These are phyloP conservation scores for Listronotus oregonensis DNA, from an alignment of 1,140 invertebrate species.

Conservation along the genomic window DNA sequence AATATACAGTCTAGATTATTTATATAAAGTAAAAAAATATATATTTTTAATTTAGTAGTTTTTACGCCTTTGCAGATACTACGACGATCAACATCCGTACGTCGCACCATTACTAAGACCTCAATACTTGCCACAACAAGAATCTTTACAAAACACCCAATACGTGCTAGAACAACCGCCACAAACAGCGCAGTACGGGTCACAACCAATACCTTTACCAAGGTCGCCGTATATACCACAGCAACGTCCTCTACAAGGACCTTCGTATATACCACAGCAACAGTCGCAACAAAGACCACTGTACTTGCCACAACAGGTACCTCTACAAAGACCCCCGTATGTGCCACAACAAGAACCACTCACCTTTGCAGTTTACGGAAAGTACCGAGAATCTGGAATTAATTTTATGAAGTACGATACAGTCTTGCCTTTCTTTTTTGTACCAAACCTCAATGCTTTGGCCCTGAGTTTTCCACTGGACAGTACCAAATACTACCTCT, in stretches of 20 bases:
- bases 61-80: constrained; percentile 8
- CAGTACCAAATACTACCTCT: constrained; percentile 66
- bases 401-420: constrained; percentile 72
- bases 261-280: too few species aligned
- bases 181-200: too few species aligned
- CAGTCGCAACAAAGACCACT: too few species aligned
- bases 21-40: too few species aligned
- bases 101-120: constrained; percentile 15
- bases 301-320: neutral
- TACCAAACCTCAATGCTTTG: constrained; percentile 70
- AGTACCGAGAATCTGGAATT: constrained; percentile 46
- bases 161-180: too few species aligned
- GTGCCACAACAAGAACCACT: constrained; percentile 30
- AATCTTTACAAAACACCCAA: constrained; percentile 3
- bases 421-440: constrained; percentile 74
- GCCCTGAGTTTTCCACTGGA: constrained; percentile 78
- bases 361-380: constrained; percentile 50
- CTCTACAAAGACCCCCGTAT: constrained; percentile 27
- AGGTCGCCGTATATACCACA: constrained; percentile 28
- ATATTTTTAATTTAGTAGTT: too few species aligned
- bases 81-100: constrained; percentile 17
- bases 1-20: too few species aligned
- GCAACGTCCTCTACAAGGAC: constrained; percentile 21
- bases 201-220: constrained; percentile 4
- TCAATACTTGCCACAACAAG: constrained; percentile 28